Percentiles rank a stretch among this genome's conserved stretches.
These are phyloP conservation scores for Papilio xuthus DNA, from an alignment of 1,140 invertebrate species.

Conservation along the genomic window DNA sequence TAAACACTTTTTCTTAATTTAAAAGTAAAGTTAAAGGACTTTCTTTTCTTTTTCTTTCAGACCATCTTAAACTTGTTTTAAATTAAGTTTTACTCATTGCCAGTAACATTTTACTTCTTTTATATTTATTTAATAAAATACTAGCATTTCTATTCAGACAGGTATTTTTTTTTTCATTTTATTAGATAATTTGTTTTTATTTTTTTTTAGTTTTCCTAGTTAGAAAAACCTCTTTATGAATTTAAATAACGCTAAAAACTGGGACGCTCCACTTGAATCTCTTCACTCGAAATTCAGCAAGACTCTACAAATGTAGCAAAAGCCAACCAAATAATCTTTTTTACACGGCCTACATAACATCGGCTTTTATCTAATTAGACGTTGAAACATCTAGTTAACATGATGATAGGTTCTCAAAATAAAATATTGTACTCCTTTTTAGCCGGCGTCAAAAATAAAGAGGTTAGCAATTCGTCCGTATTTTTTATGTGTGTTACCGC, in stretches of 20 bases:
- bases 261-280: slow-evolving; percentile 4
- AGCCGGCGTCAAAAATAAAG: too few relatives aligned
- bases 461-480: too few relatives aligned
- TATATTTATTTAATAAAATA: neutral
- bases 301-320: neutral
- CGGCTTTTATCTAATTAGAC: neutral
- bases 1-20: too few relatives aligned
- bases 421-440: too few relatives aligned
- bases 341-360: too few relatives aligned
- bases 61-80: neutral
- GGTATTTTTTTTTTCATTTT: neutral
- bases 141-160: neutral
- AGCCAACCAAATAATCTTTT: neutral
- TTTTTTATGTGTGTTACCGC: too few relatives aligned
- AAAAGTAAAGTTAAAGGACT: neutral
- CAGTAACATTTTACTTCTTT: neutral
- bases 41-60: neutral
- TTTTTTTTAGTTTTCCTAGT: neutral
- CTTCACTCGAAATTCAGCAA: slow-evolving; percentile 12
- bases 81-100: neutral
- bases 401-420: too few relatives aligned
- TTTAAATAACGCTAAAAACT: slow-evolving; percentile 11
- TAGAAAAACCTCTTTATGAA: slow-evolving; percentile 20
- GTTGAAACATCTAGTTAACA: neutral
- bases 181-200: neutral